These are phyloP conservation scores for Nomada fucata DNA, from an alignment of 2,888 invertebrate genomes.

Conservation along the genomic window DNA sequence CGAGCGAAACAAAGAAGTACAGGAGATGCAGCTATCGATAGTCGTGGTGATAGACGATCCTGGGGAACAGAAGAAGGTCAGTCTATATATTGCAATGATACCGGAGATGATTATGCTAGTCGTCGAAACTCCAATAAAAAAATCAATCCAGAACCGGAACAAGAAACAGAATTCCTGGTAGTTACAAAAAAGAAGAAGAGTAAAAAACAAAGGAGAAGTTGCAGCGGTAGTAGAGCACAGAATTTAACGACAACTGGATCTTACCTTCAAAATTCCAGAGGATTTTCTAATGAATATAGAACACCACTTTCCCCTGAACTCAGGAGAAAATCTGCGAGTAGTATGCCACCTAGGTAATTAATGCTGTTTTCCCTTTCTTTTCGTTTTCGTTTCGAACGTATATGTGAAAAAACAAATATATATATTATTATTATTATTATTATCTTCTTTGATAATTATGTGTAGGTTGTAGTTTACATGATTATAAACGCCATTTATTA, in stretches of 20 bases:
- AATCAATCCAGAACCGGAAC: slow-evolving; percentile 78
- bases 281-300: slow-evolving; percentile 80
- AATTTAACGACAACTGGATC: slow-evolving; percentile 80
- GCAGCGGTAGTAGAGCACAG: slow-evolving; percentile 82
- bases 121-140: slow-evolving; percentile 80
- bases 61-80: slow-evolving; percentile 89
- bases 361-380: background rate
- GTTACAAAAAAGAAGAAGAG: slow-evolving; percentile 92
- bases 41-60: slow-evolving; percentile 86
- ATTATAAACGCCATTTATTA: slow-evolving; percentile 12
- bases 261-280: slow-evolving; percentile 80
- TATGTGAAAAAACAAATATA: background rate
- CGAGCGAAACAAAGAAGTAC: slow-evolving; percentile 81
- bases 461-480: background rate
- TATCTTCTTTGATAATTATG: background rate
- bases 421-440: background rate
- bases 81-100: slow-evolving; percentile 84
- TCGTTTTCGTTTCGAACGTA: background rate
- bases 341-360: slow-evolving; percentile 88
- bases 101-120: slow-evolving; percentile 79
- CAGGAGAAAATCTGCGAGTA: slow-evolving; percentile 90
- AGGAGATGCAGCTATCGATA: slow-evolving; percentile 80
- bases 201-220: slow-evolving; percentile 87
- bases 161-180: slow-evolving; percentile 90
- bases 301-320: slow-evolving; percentile 81